A percentile compares a stretch with the other conserved stretches of the same genome.
These are phyloP conservation scores for Habroteleia sp. DNA, from an alignment of 2,888 invertebrate genomes.

Conservation along the genomic window DNA sequence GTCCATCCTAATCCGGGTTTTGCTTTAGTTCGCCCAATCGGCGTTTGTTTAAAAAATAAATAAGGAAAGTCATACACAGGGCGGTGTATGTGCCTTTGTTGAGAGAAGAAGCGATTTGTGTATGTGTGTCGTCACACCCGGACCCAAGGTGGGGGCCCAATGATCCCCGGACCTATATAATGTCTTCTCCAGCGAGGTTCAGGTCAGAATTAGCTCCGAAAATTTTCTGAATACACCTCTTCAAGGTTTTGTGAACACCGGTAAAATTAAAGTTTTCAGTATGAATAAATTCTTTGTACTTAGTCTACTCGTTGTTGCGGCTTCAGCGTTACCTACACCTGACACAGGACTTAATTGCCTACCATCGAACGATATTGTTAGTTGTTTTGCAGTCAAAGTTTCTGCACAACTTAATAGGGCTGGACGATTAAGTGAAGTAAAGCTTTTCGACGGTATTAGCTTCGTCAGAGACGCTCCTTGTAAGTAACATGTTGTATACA, in stretches of 20 bases:
- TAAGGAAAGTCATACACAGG: slow-evolving; percentile 75
- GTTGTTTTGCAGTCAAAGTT: slow-evolving; percentile 84
- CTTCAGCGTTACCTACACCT: slow-evolving; percentile 76
- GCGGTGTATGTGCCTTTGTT: slow-evolving; percentile 64
- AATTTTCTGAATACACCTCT: slow-evolving; percentile 73
- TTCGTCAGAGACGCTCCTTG: slow-evolving; percentile 81
- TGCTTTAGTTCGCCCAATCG: slow-evolving; percentile 63
- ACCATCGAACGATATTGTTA: slow-evolving; percentile 81
- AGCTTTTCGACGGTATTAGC: slow-evolving; percentile 83
- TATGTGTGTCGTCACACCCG: slow-evolving; percentile 65
- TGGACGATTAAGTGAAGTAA: slow-evolving; percentile 83
- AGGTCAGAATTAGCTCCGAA: slow-evolving; percentile 78
- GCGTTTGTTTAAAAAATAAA: slow-evolving; percentile 80
- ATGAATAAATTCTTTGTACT: slow-evolving; percentile 81
- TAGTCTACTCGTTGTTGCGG: slow-evolving; percentile 73
- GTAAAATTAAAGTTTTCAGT: slow-evolving; percentile 26
- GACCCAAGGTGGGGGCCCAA: slow-evolving; percentile 70
- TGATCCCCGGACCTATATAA: slow-evolving; percentile 77
- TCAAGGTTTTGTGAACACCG: no score
- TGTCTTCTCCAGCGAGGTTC: slow-evolving; percentile 77
- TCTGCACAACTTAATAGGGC: slow-evolving; percentile 83
- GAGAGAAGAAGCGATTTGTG: slow-evolving; percentile 58
- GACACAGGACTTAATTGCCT: slow-evolving; percentile 73
- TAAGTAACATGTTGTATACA: slow-evolving; percentile 67
- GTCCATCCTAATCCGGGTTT: slow-evolving; percentile 59